phyloP scores from a whole-genome alignment of 2,888 invertebrate genomes.

The Leucophenga montana region DNA sequence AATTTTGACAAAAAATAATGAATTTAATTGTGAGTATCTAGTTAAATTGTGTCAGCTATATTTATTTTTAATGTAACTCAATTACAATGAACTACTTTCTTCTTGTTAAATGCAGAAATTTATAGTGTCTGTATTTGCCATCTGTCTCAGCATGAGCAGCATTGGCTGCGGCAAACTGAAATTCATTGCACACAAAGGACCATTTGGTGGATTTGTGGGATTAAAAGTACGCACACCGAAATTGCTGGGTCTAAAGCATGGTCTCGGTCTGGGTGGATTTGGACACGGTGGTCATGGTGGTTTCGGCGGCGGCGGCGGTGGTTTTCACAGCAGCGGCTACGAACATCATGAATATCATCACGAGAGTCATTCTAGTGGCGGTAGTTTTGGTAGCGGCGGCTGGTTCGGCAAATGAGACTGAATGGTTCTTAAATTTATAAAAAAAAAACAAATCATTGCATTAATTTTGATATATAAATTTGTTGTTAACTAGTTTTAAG shows the following conservation, averaged over 20 bases:
- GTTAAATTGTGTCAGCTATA: too few relatives aligned
- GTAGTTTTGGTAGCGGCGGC: constrained; percentile 49
- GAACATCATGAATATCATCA: constrained; percentile 52
- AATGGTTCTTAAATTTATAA: background rate
- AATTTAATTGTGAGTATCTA: constrained; percentile 40
- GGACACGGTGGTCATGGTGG: constrained; percentile 39
- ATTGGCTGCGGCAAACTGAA: constrained; percentile 56
- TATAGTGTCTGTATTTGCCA: constrained; percentile 22
- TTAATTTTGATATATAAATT: constrained; percentile 29
- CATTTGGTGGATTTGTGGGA: constrained; percentile 56
- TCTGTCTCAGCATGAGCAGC: constrained; percentile 27
- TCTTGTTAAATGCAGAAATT: constrained; percentile 31
- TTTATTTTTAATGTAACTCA: background rate
- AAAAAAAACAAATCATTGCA: constrained; percentile 15
- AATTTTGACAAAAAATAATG: constrained; percentile 32
- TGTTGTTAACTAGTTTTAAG: constrained; percentile 53
- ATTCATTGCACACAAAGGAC: constrained; percentile 61
- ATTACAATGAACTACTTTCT: background rate
- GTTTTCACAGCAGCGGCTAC: constrained; percentile 50
- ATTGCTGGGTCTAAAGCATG: constrained; percentile 61
- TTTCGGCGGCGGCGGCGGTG: constrained; percentile 46
- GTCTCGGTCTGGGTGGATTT: constrained; percentile 41
- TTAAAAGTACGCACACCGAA: constrained; percentile 61
- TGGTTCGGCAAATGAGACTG: constrained; percentile 52
- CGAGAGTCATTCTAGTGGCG: constrained; percentile 52